These are phyloP conservation scores for Watsonalla binaria DNA, from an alignment of 2,888 invertebrate genomes.

Conservation along the genomic window DNA sequence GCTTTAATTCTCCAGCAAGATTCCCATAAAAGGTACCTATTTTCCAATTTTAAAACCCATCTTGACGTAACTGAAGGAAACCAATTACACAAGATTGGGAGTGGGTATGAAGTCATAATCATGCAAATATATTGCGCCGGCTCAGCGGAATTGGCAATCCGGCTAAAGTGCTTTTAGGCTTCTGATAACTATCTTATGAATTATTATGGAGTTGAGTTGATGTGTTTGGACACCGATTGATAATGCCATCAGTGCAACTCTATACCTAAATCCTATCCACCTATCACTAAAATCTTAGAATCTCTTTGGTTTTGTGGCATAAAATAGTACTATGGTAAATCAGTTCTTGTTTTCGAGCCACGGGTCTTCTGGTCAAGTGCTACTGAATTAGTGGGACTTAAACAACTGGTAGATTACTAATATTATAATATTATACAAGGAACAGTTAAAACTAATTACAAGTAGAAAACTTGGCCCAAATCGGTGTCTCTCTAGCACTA, in stretches of 20 bases:
- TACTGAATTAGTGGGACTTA: too few species aligned
- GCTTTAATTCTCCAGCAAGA: conserved; percentile 5
- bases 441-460: too few species aligned
- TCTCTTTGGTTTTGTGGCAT: too few species aligned
- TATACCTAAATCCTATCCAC: too few species aligned
- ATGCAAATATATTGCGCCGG: conserved; percentile 48
- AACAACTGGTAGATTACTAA: too few species aligned
- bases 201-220: conserved; percentile 37
- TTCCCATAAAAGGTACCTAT: conserved; percentile 5
- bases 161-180: conserved; percentile 53
- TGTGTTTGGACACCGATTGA: conserved; percentile 18
- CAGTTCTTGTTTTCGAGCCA: too few species aligned
- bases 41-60: conserved; percentile 36
- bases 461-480: too few species aligned
- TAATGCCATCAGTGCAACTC: background rate
- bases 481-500: too few species aligned
- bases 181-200: conserved; percentile 60
- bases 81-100: conserved; percentile 46
- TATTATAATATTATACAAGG: too few species aligned
- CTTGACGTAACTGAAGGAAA: conserved; percentile 27
- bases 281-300: too few species aligned
- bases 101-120: conserved; percentile 52
- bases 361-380: too few species aligned
- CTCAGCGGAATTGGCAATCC: conserved; percentile 54
- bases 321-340: too few species aligned